Evolutionary conservation across 2,888 invertebrate genomes (phyloP), one percentile per base, ranked within the genome.

Genomic region (Cotesia congregata): DNA sequence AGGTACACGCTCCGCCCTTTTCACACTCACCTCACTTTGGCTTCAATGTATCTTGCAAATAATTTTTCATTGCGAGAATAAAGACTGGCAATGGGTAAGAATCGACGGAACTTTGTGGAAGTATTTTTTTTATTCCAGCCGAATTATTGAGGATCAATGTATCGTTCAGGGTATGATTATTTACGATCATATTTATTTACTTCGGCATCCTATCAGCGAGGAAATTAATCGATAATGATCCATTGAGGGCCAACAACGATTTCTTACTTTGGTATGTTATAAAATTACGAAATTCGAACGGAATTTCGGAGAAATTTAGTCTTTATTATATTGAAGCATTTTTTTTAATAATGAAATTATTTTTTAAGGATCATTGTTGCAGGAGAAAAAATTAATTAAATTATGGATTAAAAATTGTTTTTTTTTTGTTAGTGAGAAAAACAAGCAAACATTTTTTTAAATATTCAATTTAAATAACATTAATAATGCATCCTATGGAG

Each of bases 1-100:
- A 72, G 65, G 60, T 76, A 67, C 71, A 69, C 64, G 75, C 77
- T 59, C 76, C 75, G 78, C 74, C 79, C 77, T 76, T 74, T 72
- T 67, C 76, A 68, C 78, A 61, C 75, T 75, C 61, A 71, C 75
- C 75, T 73, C 68, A 67, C 72, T 76, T 78, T 71, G 50, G 41
- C 59, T 73, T 41, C 20, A 64, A 70, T 60, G 69, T 65, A 38
- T 61, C 50, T 62, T 72, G 67, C 62, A 77, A 77, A 75, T 71
- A 74, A 79, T 30, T 30, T 30, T 30, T 30, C 50, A 50, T 12
- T 3, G 4, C 50, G 4, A 50, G 12, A 50, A 50, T 12, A 50
- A 50, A 50, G 50, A 2, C 50, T 12, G 12, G 4, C 7, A 50
- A 50, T 50, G 4, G 9, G 3, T 9, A 50, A 50, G 7, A 50